Base-by-base conservation (phyloP, 92 coral and sea anemone species). In the Porites lobata region DNA sequence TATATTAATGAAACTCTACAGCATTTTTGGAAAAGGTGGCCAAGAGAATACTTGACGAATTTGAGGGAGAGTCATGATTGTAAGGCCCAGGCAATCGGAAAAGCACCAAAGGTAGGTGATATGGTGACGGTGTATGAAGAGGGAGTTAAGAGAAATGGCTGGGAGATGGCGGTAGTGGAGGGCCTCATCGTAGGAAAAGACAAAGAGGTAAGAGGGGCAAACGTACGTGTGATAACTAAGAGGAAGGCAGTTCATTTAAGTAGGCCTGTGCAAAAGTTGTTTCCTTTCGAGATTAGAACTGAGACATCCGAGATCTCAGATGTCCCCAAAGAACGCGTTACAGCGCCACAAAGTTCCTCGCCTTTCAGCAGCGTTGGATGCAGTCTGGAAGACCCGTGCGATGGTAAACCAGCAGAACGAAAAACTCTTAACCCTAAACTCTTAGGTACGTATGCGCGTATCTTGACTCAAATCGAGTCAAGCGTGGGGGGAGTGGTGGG, bases 1-100 rank as follows among this genome's bases (percentile, higher is more conserved):
- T 72, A 85, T 77, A 9, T 89, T 1, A 69, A 65, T 20, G 43
- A 67, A 15, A 76, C 38, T 70, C 59, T 89, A 47, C 79, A 53
- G 24, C 95, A 85, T 75, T 92, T 85, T 64, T 92, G 93, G 89
- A 92, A 75, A 22, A 89, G 95, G 65, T 90, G 93, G 93, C 91
- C 85, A 58, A 69, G 80, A 11, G 57, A 53, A 53, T 53, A 53
- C 11, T 53, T 53, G 57, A 53, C 57, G 11, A 11, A 11, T 53
- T 53, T 53, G 57, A 8, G 57, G 11, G 57, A 53, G 11, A 53
- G 57, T 53, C 57, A 53, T 11, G 57, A 53, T 8, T 7, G 8
- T 8, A 53, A 53, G 0, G 57, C 9, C 11, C 9, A 0, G 8
- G 8, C 5, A 53, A 11, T 7, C 5, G 57, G 57, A 53, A 53